Base-by-base conservation (phyloP, 2,113 vertebrate species). In the Sterna hirundo region DNA sequence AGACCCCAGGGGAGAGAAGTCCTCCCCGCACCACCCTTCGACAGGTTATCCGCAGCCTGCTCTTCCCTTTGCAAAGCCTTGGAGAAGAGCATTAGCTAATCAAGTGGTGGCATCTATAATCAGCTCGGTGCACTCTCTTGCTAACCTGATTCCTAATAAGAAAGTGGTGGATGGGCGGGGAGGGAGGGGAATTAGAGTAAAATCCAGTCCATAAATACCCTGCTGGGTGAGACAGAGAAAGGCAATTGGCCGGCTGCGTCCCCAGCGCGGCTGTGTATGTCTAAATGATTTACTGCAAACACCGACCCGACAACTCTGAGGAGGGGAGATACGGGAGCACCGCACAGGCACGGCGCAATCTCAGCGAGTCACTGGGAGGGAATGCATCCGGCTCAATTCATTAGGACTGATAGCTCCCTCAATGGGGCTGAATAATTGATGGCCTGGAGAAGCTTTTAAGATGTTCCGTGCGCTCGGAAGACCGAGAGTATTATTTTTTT, bases 371-470 rank as follows among this genome's bases (percentile, higher is more conserved):
- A 57, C 97, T 95, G 97, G 97, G 94, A 97, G 30, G 55, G 97
- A 97, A 95, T 82, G 98, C 97, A 94, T 96, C 97, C 96, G 83
- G 88, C 97, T 97, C 98, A 98, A 97, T 98, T 98, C 98, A 98
- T 98, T 98, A 98, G 98, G 98, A 97, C 96, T 95, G 97, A 98
- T 97, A 93, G 95, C 97, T 98, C 98, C 97, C 98, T 97, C 98
- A 98, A 98, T 95, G 94, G 97, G 96, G 93, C 88, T 98, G 98
- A 98, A 98, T 98, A 98, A 98, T 98, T 98, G 98, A 98, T 98
- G 98, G 97, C 97, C 95, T 36, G 86, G 78, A 98, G 97, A 97
- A 90, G 98, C 97, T 98, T 97, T 98, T 98, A 98, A 98, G 97
- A 98, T 97, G 98, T 96, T 98, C 97, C 46, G 83, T 77, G 86